phyloP scores from a whole-genome alignment of 2,888 invertebrate genomes.

The Ormyrus rosae region DNA sequence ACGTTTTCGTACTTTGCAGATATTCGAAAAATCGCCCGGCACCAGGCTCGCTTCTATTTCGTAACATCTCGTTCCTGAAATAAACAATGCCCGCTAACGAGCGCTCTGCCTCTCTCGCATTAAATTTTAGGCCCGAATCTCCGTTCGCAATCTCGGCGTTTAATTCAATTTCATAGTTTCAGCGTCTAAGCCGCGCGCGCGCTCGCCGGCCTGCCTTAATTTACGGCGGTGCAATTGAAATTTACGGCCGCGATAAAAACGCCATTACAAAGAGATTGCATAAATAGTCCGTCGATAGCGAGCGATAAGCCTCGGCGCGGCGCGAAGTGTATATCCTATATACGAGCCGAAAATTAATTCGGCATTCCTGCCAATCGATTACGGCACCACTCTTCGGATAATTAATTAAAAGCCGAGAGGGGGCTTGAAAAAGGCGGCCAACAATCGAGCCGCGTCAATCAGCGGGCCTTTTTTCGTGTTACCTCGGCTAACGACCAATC shows the following conservation, averaged over 20 bases:
- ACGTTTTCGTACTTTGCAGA: neutral
- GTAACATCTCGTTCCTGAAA: conserved; percentile 5
- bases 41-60: neutral
- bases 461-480: neutral
- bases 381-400: too few species aligned
- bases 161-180: conserved; percentile 39
- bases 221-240: conserved; percentile 17
- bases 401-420: neutral
- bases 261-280: conserved; percentile 5
- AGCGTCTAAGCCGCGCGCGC: neutral
- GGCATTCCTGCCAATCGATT: too few species aligned
- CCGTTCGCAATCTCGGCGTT: conserved; percentile 16
- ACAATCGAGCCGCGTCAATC: conserved; percentile 33
- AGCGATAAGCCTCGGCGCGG: too few species aligned
- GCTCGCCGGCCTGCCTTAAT: conserved; percentile 7
- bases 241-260: conserved; percentile 26
- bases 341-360: too few species aligned
- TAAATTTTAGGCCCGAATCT: conserved; percentile 15
- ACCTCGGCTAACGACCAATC: conserved; percentile 44
- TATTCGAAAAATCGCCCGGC: conserved; percentile 9
- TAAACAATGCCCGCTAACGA: conserved; percentile 39
- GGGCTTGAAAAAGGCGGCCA: conserved; percentile 5
- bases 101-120: conserved; percentile 14
- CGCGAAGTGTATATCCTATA: too few species aligned
- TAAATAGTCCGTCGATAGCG: neutral